Conservation (phyloP, 2,888 invertebrate species). For the Cephus sareptanus region DNA sequence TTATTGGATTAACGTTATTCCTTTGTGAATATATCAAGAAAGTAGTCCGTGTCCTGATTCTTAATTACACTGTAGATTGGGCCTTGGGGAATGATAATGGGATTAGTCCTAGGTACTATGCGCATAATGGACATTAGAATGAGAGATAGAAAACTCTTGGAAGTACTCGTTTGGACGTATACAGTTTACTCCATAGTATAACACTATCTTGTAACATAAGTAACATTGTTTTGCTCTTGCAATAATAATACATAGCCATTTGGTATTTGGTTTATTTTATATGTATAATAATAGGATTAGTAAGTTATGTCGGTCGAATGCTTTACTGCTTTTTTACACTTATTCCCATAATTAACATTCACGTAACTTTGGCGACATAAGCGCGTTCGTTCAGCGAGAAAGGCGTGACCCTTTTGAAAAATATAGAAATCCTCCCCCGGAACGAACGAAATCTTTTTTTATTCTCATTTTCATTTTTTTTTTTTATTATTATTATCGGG, state of each 20-base stretch:
- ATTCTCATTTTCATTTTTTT: too few species aligned
- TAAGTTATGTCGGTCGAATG: neutral
- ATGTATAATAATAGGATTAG: slow-evolving; percentile 1
- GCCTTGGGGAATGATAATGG: slow-evolving; percentile 14
- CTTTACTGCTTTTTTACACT: neutral
- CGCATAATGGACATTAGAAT: slow-evolving; percentile 7
- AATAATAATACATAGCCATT: slow-evolving; percentile 21
- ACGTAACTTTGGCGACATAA: neutral
- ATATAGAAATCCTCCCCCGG: neutral
- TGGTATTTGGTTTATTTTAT: neutral
- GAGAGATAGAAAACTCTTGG: neutral
- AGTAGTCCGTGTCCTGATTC: neutral
- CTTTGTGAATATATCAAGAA: neutral
- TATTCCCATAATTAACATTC: neutral
- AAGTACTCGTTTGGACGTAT: slow-evolving; percentile 27
- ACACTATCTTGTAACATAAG: slow-evolving; percentile 25
- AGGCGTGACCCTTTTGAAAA: neutral
- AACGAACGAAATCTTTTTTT: neutral
- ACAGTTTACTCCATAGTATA: slow-evolving; percentile 33
- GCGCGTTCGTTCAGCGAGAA: neutral
- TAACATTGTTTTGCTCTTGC: slow-evolving; percentile 19
- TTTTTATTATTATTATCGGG: neutral
- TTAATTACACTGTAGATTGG: slow-evolving; percentile 10
- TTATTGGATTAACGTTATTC: neutral
- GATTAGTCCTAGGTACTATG: slow-evolving; percentile 11